Evolutionary conservation across 2,113 vertebrate genomes (phyloP), one percentile per base, ranked within the genome.

Genomic region (Sprattus sprattus): DNA sequence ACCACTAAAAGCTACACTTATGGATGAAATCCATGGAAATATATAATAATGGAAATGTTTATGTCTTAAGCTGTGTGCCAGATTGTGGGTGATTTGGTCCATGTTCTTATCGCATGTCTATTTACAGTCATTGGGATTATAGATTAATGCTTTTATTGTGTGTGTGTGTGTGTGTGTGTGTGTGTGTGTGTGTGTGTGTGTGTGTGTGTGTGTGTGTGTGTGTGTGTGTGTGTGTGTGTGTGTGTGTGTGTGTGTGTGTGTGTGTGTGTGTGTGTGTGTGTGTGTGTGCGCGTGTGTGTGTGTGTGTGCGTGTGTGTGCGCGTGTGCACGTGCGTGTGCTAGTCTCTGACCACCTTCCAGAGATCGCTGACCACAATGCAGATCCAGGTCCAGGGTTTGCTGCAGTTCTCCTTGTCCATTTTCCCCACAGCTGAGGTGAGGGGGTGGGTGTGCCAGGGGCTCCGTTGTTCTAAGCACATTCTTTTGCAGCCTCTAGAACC

Each of bases 331-430:
- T 91, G 28, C 89, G 39, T 93, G 82, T 87, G 4, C 86, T 82
- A 99, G 98, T 95, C 92, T 4, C 87, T 99, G 89, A 99, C 97
- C 8, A 1, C 93, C 91, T 97, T 96, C 94, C 97, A 99, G 93
- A 96, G 97, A 82, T 97, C 97, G 0, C 91, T 99, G 90, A 98
- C 96, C 88, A 95, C 96, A 86, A 97, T 99, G 97, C 97, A 99
- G 92, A 96, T 96, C 89, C 97, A 99, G 93, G 92, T 96, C 52
- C 94, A 96, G 45, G 96, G 96, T 0, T 92, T 99, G 86, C 92
- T 98, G 82, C 97, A 95, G 89, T 94, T 96, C 4, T 95, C 97
- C 0, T 87, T 96, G 84, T 94, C 96, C 0, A 15, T 96, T 83
- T 99, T 98, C 88, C 97, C 98, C 2, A 96, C 95, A 0, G 96